Evolutionary conservation across 2,797 vertebrate genomes (phyloP).

Genomic region (Galago senegalensis): DNA sequence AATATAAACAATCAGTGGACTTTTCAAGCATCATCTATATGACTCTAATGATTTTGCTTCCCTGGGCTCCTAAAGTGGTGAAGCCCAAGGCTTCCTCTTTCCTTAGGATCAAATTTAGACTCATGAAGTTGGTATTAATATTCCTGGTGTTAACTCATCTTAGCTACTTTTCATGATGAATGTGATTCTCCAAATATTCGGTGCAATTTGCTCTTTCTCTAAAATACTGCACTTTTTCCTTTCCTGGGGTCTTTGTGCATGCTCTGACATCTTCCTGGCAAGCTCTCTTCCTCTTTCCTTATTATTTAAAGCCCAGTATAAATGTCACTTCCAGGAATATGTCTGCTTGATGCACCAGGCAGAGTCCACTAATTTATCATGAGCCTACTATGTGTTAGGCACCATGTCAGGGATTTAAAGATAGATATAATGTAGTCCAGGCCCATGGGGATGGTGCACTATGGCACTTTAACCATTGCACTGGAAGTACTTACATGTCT

Average conservation of each 20-base stretch:
- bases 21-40: background rate
- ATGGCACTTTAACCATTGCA: background rate
- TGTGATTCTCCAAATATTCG: background rate
- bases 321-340: constrained; percentile 22
- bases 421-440: fast-evolving
- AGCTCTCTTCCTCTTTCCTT: background rate
- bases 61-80: too few relatives aligned
- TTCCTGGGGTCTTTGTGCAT: background rate
- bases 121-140: background rate
- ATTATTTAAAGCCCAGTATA: constrained; percentile 4
- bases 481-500: background rate
- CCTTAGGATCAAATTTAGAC: background rate
- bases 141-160: background rate
- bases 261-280: constrained; percentile 2
- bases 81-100: background rate
- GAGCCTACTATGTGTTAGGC: background rate
- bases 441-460: background rate
- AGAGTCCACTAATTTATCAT: background rate
- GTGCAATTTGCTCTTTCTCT: background rate
- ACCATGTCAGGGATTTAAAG: background rate
- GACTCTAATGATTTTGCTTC: background rate
- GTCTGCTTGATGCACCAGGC: background rate
- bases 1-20: background rate
- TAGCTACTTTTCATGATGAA: background rate
- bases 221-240: background rate